Evolutionary conservation across 2,888 invertebrate genomes (phyloP).

Genomic region (Beris morrisii): DNA sequence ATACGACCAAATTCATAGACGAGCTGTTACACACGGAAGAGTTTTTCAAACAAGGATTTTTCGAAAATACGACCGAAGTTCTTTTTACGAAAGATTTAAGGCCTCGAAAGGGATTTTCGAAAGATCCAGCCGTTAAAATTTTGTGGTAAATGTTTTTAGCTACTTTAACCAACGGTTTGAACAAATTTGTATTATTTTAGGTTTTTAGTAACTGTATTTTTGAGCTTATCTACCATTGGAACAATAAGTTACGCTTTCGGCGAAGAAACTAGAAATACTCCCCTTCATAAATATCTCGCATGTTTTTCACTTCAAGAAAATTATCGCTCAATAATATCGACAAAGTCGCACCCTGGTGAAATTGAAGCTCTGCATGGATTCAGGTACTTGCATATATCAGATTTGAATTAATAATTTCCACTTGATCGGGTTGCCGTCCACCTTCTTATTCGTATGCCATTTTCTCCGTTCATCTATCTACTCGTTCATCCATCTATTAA

Average conservation of each 20-base stretch:
- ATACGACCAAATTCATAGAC: neutral
- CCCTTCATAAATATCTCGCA: neutral
- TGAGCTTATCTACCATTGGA: neutral
- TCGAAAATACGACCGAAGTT: conserved; percentile 2
- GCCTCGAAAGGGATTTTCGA: neutral
- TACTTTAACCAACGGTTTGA: neutral
- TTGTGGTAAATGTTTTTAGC: neutral
- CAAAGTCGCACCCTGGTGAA: neutral
- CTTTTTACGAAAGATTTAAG: neutral
- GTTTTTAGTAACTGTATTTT: neutral
- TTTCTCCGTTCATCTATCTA: no score
- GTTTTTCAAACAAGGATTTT: neutral
- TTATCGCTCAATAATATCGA: neutral
- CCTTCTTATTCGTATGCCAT: no score
- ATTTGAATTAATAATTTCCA: neutral
- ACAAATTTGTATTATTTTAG: neutral
- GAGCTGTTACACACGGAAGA: neutral
- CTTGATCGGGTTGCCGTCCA: neutral
- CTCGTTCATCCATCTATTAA: no score
- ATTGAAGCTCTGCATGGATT: neutral
- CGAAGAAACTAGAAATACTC: neutral
- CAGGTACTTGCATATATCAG: neutral
- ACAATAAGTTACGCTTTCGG: neutral
- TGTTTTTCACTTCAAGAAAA: conserved; percentile 2
- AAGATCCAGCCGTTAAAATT: conserved; percentile 1